phyloP scores from a whole-genome alignment of 2,888 invertebrate species.

The Ptilodon capucinus region DNA sequence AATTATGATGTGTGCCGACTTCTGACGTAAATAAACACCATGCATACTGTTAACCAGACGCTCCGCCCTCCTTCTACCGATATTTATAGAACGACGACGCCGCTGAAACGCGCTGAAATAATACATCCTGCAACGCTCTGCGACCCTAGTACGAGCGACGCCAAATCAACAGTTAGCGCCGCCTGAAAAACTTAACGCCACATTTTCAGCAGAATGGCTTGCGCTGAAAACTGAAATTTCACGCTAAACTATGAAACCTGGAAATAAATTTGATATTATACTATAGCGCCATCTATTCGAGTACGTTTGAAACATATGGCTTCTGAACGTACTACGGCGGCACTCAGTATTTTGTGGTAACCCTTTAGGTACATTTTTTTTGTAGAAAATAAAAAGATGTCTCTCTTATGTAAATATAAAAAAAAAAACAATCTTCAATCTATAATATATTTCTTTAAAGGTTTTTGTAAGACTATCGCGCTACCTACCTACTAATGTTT shows the following conservation, averaged over 20 bases:
- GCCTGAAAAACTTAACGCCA: slow-evolving; percentile 44
- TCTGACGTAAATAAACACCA: slow-evolving; percentile 3
- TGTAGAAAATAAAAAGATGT: too few species aligned
- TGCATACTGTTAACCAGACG: slow-evolving; percentile 6
- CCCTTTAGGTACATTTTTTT: too few species aligned
- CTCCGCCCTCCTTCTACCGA: slow-evolving; percentile 32
- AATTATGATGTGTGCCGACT: not conserved
- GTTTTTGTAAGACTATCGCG: too few species aligned
- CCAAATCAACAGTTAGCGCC: slow-evolving; percentile 66
- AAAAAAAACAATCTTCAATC: too few species aligned
- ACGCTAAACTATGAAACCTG: not conserved
- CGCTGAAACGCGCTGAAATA: slow-evolving; percentile 58
- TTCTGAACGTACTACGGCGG: too few species aligned
- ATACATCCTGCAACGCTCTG: slow-evolving; percentile 40
- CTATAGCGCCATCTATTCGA: slow-evolving; percentile 22
- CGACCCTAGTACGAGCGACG: slow-evolving; percentile 62
- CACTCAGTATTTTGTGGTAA: too few species aligned
- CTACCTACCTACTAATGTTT: too few species aligned
- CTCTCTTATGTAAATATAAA: too few species aligned
- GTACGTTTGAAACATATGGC: not conserved
- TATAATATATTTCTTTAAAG: too few species aligned
- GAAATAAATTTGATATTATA: not conserved
- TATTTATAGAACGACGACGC: slow-evolving; percentile 30
- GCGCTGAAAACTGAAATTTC: not conserved
- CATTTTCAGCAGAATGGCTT: slow-evolving; percentile 24